Conservation (phyloP, 2,797 vertebrate species). For the Morus bassanus region DNA sequence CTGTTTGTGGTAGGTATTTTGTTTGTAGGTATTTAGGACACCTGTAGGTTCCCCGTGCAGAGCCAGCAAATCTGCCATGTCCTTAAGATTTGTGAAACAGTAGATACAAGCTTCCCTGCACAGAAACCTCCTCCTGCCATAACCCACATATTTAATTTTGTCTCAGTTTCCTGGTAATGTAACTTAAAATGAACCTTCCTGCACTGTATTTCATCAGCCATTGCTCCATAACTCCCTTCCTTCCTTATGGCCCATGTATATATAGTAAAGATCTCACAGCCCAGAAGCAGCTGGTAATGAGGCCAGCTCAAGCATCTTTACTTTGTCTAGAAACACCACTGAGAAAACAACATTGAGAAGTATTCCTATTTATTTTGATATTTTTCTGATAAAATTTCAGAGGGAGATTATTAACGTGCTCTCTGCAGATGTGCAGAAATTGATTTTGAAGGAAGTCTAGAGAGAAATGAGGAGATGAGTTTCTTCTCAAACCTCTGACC, state of each 20-base stretch:
- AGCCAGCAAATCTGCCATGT: not conserved
- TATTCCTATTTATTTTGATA: not conserved
- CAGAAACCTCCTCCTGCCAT: not conserved
- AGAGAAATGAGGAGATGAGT: not conserved
- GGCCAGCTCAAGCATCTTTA: not conserved
- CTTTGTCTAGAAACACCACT: not conserved
- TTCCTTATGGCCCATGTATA: not conserved
- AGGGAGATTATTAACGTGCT: not conserved
- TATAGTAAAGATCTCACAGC: not conserved
- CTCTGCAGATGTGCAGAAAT: rapidly evolving
- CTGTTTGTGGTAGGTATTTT: not conserved
- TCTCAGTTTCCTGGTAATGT: not conserved
- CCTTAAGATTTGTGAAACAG: not conserved
- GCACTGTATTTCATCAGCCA: not conserved
- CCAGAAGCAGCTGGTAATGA: not conserved
- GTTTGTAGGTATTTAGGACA: not conserved
- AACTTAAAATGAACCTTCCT: not conserved
- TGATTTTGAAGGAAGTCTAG: not conserved
- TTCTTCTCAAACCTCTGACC: not conserved
- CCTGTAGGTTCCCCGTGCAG: not conserved
- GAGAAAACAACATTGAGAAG: not conserved
- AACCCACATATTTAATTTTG: not conserved
- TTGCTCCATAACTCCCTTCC: not conserved
- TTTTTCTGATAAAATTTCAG: not conserved
- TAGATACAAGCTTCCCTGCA: not conserved